Percentiles rank a stretch among this genome's conserved stretches.
These are phyloP conservation scores for Acronicta psi DNA, from an alignment of 2,888 invertebrate genomes.

Conservation along the genomic window DNA sequence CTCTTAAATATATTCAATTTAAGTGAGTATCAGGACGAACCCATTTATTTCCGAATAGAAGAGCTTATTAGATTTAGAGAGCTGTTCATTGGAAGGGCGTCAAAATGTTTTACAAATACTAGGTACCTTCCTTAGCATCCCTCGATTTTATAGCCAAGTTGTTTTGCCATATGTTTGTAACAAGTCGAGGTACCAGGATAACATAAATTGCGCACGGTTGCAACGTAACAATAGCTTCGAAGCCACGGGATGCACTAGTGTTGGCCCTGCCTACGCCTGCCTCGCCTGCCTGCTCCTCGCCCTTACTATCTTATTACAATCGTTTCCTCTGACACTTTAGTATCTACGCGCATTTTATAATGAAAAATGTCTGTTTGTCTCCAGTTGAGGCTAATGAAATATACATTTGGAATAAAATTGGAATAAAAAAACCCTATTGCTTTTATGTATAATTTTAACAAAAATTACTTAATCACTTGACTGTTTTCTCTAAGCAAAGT, in stretches of 20 bases:
- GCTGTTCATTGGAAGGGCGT: constrained; percentile 9
- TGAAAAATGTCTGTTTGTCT: constrained; percentile 66
- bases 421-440: too few relatives aligned
- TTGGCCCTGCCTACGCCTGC: constrained; percentile 55
- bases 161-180: constrained; percentile 49
- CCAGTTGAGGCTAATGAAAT: constrained; percentile 16
- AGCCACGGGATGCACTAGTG: constrained; percentile 68
- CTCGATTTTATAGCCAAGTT: constrained; percentile 48
- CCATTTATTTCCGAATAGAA: neutral
- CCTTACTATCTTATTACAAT: constrained; percentile 81
- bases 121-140: constrained; percentile 17
- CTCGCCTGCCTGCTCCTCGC: constrained; percentile 59
- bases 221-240: constrained; percentile 77
- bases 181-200: constrained; percentile 55
- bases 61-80: neutral
- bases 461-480: too few relatives aligned
- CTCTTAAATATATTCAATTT: neutral
- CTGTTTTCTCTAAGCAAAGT: neutral
- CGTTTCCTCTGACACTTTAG: constrained; percentile 83
- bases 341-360: constrained; percentile 78
- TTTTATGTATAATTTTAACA: too few relatives aligned
- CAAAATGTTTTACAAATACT: constrained; percentile 21
- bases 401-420: too few relatives aligned
- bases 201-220: constrained; percentile 79
- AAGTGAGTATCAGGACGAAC: neutral